Evolutionary conservation across 1,140 invertebrate species (phyloP).

Genomic region (Caligus rogercresseyi): DNA sequence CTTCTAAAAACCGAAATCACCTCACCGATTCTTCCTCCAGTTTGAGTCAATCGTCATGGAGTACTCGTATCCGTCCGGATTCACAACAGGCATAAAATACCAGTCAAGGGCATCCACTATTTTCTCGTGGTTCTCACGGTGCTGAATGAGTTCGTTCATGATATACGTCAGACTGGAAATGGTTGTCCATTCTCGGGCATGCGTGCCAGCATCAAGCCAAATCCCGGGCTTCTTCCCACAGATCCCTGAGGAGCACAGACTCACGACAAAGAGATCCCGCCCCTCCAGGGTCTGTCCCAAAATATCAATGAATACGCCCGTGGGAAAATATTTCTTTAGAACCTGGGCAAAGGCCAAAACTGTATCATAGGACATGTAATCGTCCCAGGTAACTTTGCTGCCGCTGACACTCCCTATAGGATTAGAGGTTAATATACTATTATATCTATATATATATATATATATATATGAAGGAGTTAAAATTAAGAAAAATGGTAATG

Average conservation of each 20-base stretch:
- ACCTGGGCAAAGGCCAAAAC: background rate
- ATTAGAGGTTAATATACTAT: too few species aligned
- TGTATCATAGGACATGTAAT: background rate
- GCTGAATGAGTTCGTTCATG: background rate
- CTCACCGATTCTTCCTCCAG: slow-evolving; percentile 25
- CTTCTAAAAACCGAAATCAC: background rate
- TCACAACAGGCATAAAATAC: slow-evolving; percentile 26
- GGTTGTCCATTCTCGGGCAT: background rate
- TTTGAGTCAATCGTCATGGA: slow-evolving; percentile 24
- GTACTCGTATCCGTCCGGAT: slow-evolving; percentile 24
- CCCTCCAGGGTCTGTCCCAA: background rate
- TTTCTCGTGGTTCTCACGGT: background rate
- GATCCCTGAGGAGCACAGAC: background rate
- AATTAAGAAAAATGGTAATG: too few species aligned
- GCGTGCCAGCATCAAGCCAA: background rate
- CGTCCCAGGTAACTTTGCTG: background rate
- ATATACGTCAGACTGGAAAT: background rate
- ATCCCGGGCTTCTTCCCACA: background rate
- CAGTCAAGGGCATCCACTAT: slow-evolving; percentile 33
- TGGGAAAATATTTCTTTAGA: background rate
- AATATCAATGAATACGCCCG: background rate
- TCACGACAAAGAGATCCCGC: background rate
- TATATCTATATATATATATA: too few species aligned
- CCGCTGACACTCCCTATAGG: background rate
- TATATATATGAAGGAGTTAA: too few species aligned